phyloP scores from a whole-genome alignment of 1,140 invertebrate species.

The Hyphantria cunea region DNA sequence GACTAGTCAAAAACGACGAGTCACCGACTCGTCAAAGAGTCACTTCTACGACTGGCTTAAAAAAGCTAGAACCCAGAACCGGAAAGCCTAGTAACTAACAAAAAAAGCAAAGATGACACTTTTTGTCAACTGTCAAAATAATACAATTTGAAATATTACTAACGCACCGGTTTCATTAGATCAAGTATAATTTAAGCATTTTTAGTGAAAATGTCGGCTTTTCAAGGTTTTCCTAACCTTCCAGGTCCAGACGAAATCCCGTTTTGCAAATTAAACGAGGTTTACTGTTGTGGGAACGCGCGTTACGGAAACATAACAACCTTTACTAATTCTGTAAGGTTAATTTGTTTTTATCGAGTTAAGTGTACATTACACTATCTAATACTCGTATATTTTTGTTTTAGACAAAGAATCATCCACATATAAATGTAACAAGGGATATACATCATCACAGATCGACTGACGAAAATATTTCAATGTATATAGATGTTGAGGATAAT shows the following conservation, averaged over 20 bases:
- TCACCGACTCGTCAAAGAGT: too few relatives aligned
- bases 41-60: too few relatives aligned
- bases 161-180: slow-evolving; percentile 17
- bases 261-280: slow-evolving; percentile 74
- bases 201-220: slow-evolving; percentile 73
- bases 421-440: slow-evolving; percentile 70
- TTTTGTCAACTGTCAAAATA: slow-evolving; percentile 12
- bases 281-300: slow-evolving; percentile 67
- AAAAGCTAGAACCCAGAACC: too few relatives aligned
- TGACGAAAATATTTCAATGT: slow-evolving; percentile 77
- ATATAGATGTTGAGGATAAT: slow-evolving; percentile 77
- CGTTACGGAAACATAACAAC: slow-evolving; percentile 71
- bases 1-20: too few relatives aligned
- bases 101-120: too few relatives aligned
- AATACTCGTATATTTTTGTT: too few relatives aligned
- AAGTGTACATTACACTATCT: too few relatives aligned
- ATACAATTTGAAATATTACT: slow-evolving; percentile 16
- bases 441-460: slow-evolving; percentile 67
- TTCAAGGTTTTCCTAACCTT: slow-evolving; percentile 70
- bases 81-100: too few relatives aligned
- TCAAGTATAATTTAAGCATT: slow-evolving; percentile 14
- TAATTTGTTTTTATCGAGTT: too few relatives aligned
- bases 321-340: slow-evolving; percentile 77
- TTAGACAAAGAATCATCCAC: slow-evolving; percentile 67
- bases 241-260: slow-evolving; percentile 64